Evolutionary conservation across 2,797 vertebrate species (phyloP), one percentile per base, ranked within the genome.

Genomic region (Spinibarbus caldwelli): DNA sequence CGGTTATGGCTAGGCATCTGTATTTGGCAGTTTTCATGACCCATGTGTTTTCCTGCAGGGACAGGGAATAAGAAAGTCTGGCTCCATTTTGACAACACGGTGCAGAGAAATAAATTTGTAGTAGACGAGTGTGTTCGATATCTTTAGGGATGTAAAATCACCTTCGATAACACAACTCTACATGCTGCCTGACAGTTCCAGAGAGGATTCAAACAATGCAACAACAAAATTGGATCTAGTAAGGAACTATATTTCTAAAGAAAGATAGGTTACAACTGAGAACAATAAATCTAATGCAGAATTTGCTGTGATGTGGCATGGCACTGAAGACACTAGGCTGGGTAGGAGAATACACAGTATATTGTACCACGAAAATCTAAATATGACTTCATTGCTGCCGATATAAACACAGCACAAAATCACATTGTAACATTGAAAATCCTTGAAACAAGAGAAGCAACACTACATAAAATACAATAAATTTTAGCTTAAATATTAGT

Each of bases 11-110:
- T 49, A 62, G 45, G 17, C 54, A 43, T 54, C 54, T 82, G 72
- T 66, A 80, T 87, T 84, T 80, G 82, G 59, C 62, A 68, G 67
- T 49, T 75, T 52, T 62, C 72, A 45, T 87, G 71, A 84, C 71
- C 77, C 26, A 12, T 6, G 36, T 59, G 43, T 36, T 57, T 67
- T 77, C 64, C 62, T 49, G 62, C 43, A 45, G 66, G 38, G 70
- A 43, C 45, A 45, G 64, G 47, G 59, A 57, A 83, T 87, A 80
- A 76, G 29, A 80, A 75, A 83, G 43, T 36, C 85, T 57, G 62
- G 29, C 57, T 68, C 38, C 75, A 43, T 72, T 73, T 78, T 9
- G 64, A 67, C 47, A 84, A 81, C 31, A 79, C 17, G 9, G 73
- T 38, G 45, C 80, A 54, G 52, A 78, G 41, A 85, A 29, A 78